phyloP scores from a whole-genome alignment of 1,140 invertebrate genomes.

The Lepidurus apus region DNA sequence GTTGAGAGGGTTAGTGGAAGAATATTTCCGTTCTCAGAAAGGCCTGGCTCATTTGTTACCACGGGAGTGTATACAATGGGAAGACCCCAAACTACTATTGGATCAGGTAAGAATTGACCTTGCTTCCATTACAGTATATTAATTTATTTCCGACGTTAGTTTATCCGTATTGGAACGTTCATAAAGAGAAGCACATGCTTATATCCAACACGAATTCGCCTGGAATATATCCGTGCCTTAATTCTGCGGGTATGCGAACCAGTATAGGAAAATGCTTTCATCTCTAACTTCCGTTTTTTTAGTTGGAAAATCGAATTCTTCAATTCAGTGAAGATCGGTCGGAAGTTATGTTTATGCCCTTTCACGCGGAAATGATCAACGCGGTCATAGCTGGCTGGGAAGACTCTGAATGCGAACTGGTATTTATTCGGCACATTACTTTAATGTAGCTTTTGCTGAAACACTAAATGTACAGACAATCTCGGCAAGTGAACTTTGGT shows the following conservation, averaged over 20 bases:
- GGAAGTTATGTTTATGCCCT: background rate
- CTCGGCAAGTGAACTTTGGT: background rate
- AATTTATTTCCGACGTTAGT: background rate
- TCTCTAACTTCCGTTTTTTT: background rate
- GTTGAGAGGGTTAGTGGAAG: background rate
- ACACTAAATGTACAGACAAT: background rate
- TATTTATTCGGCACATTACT: background rate
- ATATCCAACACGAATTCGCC: constrained; percentile 5
- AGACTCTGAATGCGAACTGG: background rate
- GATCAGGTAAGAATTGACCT: background rate
- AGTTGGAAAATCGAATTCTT: background rate
- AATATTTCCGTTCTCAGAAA: background rate
- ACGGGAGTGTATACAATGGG: background rate
- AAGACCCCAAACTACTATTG: background rate
- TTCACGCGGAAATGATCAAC: background rate
- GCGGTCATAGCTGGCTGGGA: background rate
- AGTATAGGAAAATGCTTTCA: background rate
- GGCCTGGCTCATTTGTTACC: background rate
- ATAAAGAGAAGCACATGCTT: background rate
- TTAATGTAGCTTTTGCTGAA: background rate
- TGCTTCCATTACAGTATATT: background rate
- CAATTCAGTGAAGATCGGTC: background rate
- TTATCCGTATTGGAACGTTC: background rate
- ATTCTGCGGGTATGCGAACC: background rate
- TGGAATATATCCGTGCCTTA: background rate